Evolutionary conservation across 35 echinoderm and acorn worm genomes (phyloP).

Genomic region (Hemicentrotus pulcherrimus): DNA sequence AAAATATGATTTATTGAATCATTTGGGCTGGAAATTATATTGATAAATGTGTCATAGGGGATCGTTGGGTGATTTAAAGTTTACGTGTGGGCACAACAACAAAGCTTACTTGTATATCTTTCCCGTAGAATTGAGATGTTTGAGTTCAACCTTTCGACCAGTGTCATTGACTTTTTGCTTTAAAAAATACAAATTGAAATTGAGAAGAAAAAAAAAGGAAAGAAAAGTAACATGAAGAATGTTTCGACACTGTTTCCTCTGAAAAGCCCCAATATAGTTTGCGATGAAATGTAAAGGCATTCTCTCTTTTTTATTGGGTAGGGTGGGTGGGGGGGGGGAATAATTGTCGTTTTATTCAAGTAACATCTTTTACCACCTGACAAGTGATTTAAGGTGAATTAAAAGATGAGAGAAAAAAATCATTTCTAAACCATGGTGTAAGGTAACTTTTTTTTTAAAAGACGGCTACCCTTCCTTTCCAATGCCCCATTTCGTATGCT

Average conservation of each 20-base stretch:
- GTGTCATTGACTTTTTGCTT: conserved; percentile 40
- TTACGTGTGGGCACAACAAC: conserved; percentile 49
- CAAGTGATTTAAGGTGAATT: no score
- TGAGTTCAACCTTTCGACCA: background rate
- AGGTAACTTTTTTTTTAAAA: no score
- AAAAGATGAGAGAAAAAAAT: no score
- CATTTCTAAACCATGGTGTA: no score
- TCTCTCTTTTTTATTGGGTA: no score
- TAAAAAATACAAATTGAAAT: background rate
- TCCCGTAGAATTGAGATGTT: conserved; percentile 17
- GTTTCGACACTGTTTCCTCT: background rate
- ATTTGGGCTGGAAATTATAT: conserved; percentile 53
- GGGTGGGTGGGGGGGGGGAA: no score
- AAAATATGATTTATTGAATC: conserved; percentile 54
- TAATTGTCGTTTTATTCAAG: no score
- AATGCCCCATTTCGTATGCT: background rate
- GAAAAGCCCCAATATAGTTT: background rate
- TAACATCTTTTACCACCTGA: no score
- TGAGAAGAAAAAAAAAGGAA: background rate
- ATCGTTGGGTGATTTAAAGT: conserved; percentile 41
- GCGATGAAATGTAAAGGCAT: no score
- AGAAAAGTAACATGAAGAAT: background rate
- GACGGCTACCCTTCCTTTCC: background rate
- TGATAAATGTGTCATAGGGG: conserved; percentile 55
- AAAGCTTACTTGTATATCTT: conserved; percentile 29